phyloP scores from a whole-genome alignment of 2,888 invertebrate genomes.

The Melanotus villosus region DNA sequence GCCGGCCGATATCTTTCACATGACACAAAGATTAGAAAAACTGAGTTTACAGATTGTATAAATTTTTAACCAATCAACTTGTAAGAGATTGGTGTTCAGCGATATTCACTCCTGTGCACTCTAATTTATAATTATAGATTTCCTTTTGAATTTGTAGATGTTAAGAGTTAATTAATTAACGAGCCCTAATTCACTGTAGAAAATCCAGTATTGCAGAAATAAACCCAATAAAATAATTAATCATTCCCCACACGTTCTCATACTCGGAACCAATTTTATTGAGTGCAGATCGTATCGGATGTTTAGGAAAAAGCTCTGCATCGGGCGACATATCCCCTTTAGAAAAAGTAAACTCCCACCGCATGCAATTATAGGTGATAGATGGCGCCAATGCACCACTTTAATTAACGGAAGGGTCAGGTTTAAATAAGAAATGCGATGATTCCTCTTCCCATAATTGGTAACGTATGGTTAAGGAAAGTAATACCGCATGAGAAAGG shows the following conservation, averaged over 20 bases:
- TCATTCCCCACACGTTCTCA: conserved; percentile 4
- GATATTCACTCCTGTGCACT: too few relatives aligned
- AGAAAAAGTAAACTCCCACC: conserved; percentile 11
- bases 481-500: conserved; percentile 33
- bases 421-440: conserved; percentile 27
- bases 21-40: too few relatives aligned
- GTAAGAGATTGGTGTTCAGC: too few relatives aligned
- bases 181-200: too few relatives aligned
- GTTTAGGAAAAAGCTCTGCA: background rate
- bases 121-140: too few relatives aligned
- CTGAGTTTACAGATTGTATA: too few relatives aligned
- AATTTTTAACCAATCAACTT: too few relatives aligned
- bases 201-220: too few relatives aligned
- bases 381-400: conserved; percentile 32
- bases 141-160: too few relatives aligned
- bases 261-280: conserved; percentile 9
- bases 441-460: conserved; percentile 36
- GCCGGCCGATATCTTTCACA: too few relatives aligned
- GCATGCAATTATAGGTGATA: conserved; percentile 16
- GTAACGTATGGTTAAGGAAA: conserved; percentile 28
- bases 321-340: conserved; percentile 1
- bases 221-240: conserved; percentile 1
- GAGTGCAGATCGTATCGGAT: conserved; percentile 13
- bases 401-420: conserved; percentile 29
- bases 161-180: too few relatives aligned